A percentile compares a stretch with the other conserved stretches of the same genome.
Evolutionary conservation across 2,888 invertebrate species (phyloP).

Genomic region (Ephialtes manifestator): DNA sequence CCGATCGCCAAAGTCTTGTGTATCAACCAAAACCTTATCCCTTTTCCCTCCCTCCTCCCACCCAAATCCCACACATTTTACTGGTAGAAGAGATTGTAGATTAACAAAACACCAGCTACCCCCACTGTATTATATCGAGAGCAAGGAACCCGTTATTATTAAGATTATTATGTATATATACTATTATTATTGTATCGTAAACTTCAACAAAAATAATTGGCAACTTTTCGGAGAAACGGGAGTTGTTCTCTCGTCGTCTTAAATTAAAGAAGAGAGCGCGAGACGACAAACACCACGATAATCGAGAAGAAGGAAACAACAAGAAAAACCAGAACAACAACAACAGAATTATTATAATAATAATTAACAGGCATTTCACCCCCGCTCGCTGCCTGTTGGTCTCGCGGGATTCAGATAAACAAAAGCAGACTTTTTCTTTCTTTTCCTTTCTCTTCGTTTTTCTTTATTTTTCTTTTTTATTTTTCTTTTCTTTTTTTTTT

Average conservation of each 20-base stretch:
- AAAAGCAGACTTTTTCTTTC: slow-evolving; percentile 50
- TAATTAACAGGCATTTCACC: slow-evolving; percentile 54
- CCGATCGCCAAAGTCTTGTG: slow-evolving; percentile 60
- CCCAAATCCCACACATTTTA: background rate
- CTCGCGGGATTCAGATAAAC: slow-evolving; percentile 33
- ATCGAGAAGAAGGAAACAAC: slow-evolving; percentile 29
- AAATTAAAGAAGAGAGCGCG: slow-evolving; percentile 19
- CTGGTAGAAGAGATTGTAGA: slow-evolving; percentile 39
- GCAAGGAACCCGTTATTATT: slow-evolving; percentile 80
- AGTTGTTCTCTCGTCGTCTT: slow-evolving; percentile 37
- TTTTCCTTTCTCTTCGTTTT: slow-evolving; percentile 57
- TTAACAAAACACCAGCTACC: slow-evolving; percentile 29
- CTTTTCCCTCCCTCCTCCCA: background rate
- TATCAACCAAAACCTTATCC: background rate
- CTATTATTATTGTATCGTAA: slow-evolving; percentile 81
- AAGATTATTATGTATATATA: slow-evolving; percentile 82
- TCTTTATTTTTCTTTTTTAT: too few relatives aligned
- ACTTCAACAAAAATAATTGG: slow-evolving; percentile 77
- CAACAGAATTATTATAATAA: slow-evolving; percentile 34
- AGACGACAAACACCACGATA: slow-evolving; percentile 26
- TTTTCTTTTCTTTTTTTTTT: too few relatives aligned
- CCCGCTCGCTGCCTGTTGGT: slow-evolving; percentile 54
- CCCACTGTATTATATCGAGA: slow-evolving; percentile 82
- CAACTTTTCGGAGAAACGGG: slow-evolving; percentile 68
- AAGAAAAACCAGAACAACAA: slow-evolving; percentile 24